Evolutionary conservation across 1,140 invertebrate species (phyloP).

Genomic region (Drosophila equinoxialis): DNA sequence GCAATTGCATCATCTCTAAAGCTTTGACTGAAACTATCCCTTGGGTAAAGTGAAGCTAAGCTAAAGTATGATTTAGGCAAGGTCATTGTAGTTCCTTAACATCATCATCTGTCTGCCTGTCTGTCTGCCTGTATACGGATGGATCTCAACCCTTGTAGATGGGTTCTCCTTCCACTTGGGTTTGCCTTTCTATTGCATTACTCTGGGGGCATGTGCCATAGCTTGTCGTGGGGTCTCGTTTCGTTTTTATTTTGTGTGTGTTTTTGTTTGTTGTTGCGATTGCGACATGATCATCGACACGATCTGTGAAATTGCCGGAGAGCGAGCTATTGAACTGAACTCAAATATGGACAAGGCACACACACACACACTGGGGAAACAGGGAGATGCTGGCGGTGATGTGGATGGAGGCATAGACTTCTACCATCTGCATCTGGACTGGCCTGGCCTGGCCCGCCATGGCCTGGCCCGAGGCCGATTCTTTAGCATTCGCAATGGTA

Average conservation of each 20-base stretch:
- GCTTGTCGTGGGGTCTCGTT: constrained; percentile 74
- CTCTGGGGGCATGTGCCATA: constrained; percentile 58
- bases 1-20: no score
- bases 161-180: background rate
- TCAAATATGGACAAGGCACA: constrained; percentile 59
- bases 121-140: background rate
- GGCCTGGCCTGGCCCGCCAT: background rate
- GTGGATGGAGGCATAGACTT: constrained; percentile 27
- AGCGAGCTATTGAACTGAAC: constrained; percentile 72
- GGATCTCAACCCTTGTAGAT: background rate
- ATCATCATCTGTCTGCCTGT: background rate
- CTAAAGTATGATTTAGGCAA: background rate
- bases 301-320: constrained; percentile 71
- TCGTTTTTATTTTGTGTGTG: constrained; percentile 30
- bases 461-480: constrained; percentile 30
- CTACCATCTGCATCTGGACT: constrained; percentile 40
- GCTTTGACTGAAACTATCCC: no score
- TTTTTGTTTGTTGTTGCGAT: constrained; percentile 52
- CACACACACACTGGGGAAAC: background rate
- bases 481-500: constrained; percentile 64
- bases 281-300: constrained; percentile 81
- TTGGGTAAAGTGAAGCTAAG: no score
- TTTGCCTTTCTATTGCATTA: background rate
- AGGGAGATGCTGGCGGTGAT: constrained; percentile 2
- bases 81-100: constrained; percentile 1